Evolutionary conservation across 2,888 invertebrate species (phyloP).

Genomic region (Pachycephus smyrnensis): DNA sequence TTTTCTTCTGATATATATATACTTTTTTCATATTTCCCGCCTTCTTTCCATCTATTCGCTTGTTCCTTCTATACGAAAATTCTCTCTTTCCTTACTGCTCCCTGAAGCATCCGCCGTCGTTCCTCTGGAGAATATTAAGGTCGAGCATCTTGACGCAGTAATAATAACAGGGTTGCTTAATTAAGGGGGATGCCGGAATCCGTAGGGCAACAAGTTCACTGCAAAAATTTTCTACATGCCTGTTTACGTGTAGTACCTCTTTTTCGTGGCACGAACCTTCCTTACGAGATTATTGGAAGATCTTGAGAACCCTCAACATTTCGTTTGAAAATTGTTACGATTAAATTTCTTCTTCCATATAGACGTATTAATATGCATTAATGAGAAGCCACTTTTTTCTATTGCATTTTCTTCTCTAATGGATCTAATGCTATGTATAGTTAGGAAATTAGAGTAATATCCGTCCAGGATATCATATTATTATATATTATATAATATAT

Average conservation of each 20-base stretch:
- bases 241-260: background rate
- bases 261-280: background rate
- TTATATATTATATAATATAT: background rate
- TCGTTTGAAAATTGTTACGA: background rate
- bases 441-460: background rate
- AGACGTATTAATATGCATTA: background rate
- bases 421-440: background rate
- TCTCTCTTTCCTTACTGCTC: background rate
- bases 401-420: background rate
- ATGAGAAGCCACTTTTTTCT: background rate
- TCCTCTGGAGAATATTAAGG: background rate
- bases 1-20: too few species aligned
- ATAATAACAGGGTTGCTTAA: constrained; percentile 35
- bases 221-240: background rate
- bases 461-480: too few species aligned
- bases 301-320: background rate
- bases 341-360: background rate
- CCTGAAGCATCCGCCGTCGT: background rate
- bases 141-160: constrained; percentile 17
- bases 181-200: constrained; percentile 21
- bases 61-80: background rate
- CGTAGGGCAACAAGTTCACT: background rate
- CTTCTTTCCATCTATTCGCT: constrained; percentile 7
- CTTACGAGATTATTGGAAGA: background rate
- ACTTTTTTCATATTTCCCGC: too few species aligned